phyloP scores from a whole-genome alignment of 2,888 invertebrate genomes.

The Drosophila kambysellisi region DNA sequence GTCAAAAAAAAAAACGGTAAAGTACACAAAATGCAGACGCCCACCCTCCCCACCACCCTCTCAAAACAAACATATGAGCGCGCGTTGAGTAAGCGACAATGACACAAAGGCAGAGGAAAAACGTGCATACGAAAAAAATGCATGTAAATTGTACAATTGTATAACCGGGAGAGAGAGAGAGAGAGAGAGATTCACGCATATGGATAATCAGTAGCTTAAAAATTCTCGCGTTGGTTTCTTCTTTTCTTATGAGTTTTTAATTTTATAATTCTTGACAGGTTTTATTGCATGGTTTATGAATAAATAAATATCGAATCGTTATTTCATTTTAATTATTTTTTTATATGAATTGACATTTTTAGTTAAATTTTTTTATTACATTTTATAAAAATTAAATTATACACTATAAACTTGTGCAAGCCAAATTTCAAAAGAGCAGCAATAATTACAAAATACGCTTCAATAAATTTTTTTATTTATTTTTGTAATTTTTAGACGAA shows the following conservation, averaged over 20 bases:
- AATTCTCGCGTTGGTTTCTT: conserved; percentile 40
- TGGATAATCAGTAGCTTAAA: conserved; percentile 14
- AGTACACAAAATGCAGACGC: conserved; percentile 18
- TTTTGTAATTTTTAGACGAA: conserved; percentile 29
- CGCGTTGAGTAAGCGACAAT: conserved; percentile 50
- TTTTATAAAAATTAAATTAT: not conserved
- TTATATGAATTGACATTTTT: not conserved
- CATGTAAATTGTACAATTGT: conserved; percentile 21
- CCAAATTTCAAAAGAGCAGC: conserved; percentile 31
- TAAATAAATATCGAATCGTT: conserved; percentile 18
- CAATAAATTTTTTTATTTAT: conserved; percentile 37
- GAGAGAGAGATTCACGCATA: conserved; percentile 15
- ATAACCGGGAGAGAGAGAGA: conserved; percentile 2
- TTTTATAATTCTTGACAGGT: conserved; percentile 23
- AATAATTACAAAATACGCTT: conserved; percentile 20
- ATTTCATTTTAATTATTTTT: conserved; percentile 9
- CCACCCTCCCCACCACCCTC: conserved; percentile 8
- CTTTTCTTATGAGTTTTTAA: conserved; percentile 21
- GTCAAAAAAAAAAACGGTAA: conserved; percentile 37
- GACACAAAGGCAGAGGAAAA: conserved; percentile 54
- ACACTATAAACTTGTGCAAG: conserved; percentile 30
- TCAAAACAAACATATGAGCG: conserved; percentile 35
- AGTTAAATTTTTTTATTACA: not conserved
- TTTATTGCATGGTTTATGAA: conserved; percentile 1
- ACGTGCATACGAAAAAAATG: conserved; percentile 53